Percentiles rank a stretch among this genome's conserved stretches.
phyloP scores from a whole-genome alignment of 2,888 invertebrate genomes.

The Saturnia japonica region DNA sequence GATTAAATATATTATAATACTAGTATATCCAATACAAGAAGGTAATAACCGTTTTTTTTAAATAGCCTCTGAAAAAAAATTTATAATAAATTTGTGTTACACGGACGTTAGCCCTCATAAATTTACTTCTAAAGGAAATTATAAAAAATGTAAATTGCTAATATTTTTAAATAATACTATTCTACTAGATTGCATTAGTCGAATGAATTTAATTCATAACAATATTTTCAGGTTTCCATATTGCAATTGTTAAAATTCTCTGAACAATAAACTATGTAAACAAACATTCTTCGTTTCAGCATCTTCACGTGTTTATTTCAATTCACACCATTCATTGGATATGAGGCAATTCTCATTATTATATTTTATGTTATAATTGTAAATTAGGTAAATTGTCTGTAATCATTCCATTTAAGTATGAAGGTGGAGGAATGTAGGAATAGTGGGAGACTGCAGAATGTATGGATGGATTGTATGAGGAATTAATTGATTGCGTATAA shows the following conservation, averaged over 20 bases:
- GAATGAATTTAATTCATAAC: slow-evolving; percentile 23
- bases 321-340: slow-evolving; percentile 3
- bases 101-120: slow-evolving; percentile 29
- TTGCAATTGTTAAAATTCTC: slow-evolving; percentile 23
- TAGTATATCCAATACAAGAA: background rate
- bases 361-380: background rate
- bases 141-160: slow-evolving; percentile 6
- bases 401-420: background rate
- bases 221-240: slow-evolving; percentile 20
- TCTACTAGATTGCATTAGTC: slow-evolving; percentile 24
- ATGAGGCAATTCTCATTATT: slow-evolving; percentile 2
- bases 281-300: slow-evolving; percentile 20
- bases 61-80: slow-evolving; percentile 18
- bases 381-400: slow-evolving; percentile 1
- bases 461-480: too few species aligned
- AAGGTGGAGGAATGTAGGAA: too few species aligned
- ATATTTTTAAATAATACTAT: slow-evolving; percentile 1
- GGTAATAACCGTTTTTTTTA: slow-evolving; percentile 6
- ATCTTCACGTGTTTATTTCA: slow-evolving; percentile 17
- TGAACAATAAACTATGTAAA: slow-evolving; percentile 20
- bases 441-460: too few species aligned
- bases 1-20: background rate
- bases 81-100: slow-evolving; percentile 30
- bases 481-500: too few species aligned
- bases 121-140: slow-evolving; percentile 30